These are phyloP conservation scores for Diarsia rubi DNA, from an alignment of 2,888 invertebrate species.

Conservation along the genomic window DNA sequence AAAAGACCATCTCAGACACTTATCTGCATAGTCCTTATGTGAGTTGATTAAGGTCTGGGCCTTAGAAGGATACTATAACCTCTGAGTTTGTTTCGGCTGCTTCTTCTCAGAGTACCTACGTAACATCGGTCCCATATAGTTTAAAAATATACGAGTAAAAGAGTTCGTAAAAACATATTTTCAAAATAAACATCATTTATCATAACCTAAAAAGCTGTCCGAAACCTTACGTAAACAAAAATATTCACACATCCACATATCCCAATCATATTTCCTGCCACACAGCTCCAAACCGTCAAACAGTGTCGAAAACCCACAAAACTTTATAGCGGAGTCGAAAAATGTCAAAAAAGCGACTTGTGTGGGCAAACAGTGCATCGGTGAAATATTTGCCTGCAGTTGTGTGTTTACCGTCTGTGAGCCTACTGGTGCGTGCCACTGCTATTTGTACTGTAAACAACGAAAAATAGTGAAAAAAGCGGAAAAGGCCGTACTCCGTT, in stretches of 20 bases:
- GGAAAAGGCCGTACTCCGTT: conserved; percentile 59
- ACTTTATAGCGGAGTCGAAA: conserved; percentile 36
- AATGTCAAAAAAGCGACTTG: conserved; percentile 54
- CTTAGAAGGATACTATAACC: too few relatives aligned
- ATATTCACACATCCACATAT: conserved; percentile 3
- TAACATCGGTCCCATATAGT: too few relatives aligned
- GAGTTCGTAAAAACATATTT: too few relatives aligned
- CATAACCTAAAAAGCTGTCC: neutral
- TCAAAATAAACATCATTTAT: too few relatives aligned
- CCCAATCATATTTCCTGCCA: conserved; percentile 13
- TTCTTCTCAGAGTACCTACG: too few relatives aligned
- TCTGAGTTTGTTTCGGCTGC: too few relatives aligned
- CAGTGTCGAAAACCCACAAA: conserved; percentile 24
- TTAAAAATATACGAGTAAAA: too few relatives aligned
- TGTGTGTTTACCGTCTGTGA: conserved; percentile 80
- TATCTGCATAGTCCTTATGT: too few relatives aligned
- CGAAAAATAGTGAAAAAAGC: conserved; percentile 76
- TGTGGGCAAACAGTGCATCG: conserved; percentile 48
- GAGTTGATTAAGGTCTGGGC: too few relatives aligned
- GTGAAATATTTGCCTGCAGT: conserved; percentile 56
- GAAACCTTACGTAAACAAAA: neutral
- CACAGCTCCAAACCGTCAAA: conserved; percentile 8
- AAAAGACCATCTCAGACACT: too few relatives aligned
- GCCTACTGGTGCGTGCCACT: conserved; percentile 75
- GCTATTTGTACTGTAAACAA: conserved; percentile 84